phyloP scores from a whole-genome alignment of 2,797 vertebrate species.

The Tenualosa thibaudeaui region DNA sequence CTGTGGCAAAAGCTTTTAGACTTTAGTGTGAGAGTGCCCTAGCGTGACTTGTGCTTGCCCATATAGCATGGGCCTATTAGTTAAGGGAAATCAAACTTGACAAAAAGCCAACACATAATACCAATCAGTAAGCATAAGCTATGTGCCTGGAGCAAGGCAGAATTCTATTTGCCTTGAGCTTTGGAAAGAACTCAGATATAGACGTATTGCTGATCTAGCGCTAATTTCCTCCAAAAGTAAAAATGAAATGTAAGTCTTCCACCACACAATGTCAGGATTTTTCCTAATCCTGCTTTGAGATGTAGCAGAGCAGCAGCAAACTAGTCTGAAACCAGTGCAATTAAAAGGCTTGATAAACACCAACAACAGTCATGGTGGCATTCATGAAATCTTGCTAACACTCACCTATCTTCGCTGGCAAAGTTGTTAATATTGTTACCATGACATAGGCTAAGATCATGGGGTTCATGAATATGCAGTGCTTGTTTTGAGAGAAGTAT shows the following conservation, averaged over 20 bases:
- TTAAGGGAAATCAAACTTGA: background rate
- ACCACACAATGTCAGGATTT: conserved; percentile 18
- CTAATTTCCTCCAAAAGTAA: background rate
- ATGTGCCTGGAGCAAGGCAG: background rate
- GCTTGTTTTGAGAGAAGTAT: too few species aligned
- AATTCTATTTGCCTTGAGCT: background rate
- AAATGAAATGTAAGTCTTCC: background rate
- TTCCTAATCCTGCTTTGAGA: background rate
- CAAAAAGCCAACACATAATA: background rate
- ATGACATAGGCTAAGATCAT: too few species aligned
- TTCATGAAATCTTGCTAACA: background rate
- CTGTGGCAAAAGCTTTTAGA: background rate
- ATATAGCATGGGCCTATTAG: background rate
- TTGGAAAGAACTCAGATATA: background rate
- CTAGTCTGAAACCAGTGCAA: background rate
- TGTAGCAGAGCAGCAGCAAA: background rate
- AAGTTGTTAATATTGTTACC: too few species aligned
- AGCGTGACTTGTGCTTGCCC: background rate
- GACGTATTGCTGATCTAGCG: background rate
- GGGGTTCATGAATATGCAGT: too few species aligned
- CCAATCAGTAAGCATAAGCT: background rate
- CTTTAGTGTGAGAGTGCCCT: too few species aligned
- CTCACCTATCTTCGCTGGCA: background rate
- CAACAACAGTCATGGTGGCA: background rate
- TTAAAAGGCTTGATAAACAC: background rate